Evolutionary conservation across 2,888 invertebrate species (phyloP).

Genomic region (Drosophila tanythrix): DNA sequence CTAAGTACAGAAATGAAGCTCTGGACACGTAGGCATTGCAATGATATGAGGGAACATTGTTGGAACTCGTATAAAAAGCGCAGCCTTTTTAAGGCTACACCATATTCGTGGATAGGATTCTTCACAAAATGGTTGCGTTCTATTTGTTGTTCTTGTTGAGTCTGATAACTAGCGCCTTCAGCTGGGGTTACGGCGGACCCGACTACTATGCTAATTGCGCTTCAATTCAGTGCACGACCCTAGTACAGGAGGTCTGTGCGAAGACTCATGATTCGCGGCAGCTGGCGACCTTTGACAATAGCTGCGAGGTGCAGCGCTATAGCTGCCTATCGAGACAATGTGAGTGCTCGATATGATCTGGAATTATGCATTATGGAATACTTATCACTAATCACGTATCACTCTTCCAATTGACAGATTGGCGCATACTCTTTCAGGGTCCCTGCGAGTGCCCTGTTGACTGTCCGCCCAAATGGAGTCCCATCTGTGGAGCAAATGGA

Average conservation of each 20-base stretch:
- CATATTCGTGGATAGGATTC: constrained; percentile 28
- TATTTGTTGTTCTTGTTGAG: constrained; percentile 13
- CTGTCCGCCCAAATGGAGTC: constrained; percentile 14
- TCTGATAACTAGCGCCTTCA: constrained; percentile 9
- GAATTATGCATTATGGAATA: neutral
- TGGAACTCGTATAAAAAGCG: constrained; percentile 45
- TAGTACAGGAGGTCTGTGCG: constrained; percentile 31
- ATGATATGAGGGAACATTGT: constrained; percentile 40
- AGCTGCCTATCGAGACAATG: constrained; percentile 36
- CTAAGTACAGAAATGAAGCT: constrained; percentile 30
- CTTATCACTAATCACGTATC: neutral
- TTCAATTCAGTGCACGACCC: constrained; percentile 14
- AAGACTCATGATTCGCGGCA: neutral
- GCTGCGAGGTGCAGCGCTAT: constrained; percentile 40
- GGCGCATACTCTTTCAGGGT: constrained; percentile 30
- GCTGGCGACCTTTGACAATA: constrained; percentile 34
- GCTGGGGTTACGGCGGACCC: constrained; percentile 16
- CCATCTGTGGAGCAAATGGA: constrained; percentile 26
- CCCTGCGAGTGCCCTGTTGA: constrained; percentile 40
- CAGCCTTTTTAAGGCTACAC: constrained; percentile 33
- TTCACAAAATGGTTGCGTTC: constrained; percentile 31
- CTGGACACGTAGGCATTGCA: constrained; percentile 54
- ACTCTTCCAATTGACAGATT: constrained; percentile 18
- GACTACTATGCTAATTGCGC: constrained; percentile 20
- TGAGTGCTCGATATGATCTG: neutral